Evolutionary conservation across 1,140 invertebrate genomes (phyloP).

Genomic region (Carcinoscorpius rotundicauda): DNA sequence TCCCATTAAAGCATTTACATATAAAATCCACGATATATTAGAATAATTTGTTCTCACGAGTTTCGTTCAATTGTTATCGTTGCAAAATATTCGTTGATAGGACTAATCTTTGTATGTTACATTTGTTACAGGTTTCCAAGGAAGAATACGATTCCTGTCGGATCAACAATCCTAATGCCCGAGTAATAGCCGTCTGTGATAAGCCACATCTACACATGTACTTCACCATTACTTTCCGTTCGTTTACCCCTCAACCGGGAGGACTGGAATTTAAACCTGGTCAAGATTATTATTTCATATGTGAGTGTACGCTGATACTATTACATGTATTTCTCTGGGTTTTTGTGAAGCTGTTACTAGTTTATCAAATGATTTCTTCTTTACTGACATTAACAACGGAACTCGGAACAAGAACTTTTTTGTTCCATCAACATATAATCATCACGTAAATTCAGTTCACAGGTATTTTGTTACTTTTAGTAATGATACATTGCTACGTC

Average conservation of each 20-base stretch:
- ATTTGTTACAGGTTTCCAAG: constrained; percentile 56
- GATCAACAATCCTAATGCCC: constrained; percentile 82
- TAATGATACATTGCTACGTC: no score
- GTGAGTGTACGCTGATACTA: constrained; percentile 39
- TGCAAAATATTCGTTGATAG: no score
- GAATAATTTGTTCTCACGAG: neutral
- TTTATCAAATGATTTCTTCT: no score
- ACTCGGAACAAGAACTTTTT: no score
- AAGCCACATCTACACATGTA: constrained; percentile 88
- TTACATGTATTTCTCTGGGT: no score
- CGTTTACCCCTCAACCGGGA: constrained; percentile 87
- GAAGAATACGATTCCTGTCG: constrained; percentile 91
- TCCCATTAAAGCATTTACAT: neutral
- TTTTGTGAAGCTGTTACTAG: no score
- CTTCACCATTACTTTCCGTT: constrained; percentile 91
- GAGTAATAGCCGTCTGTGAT: constrained; percentile 89
- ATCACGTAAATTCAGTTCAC: no score
- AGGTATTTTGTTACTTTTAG: no score
- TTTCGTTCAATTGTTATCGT: neutral
- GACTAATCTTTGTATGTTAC: no score
- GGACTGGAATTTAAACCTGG: constrained; percentile 87
- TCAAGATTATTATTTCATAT: constrained; percentile 93
- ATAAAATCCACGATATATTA: neutral
- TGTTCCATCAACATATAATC: no score
- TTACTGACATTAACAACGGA: no score